Conservation (phyloP, 2,797 vertebrate genomes). For the Melanotaenia boesemani region DNA sequence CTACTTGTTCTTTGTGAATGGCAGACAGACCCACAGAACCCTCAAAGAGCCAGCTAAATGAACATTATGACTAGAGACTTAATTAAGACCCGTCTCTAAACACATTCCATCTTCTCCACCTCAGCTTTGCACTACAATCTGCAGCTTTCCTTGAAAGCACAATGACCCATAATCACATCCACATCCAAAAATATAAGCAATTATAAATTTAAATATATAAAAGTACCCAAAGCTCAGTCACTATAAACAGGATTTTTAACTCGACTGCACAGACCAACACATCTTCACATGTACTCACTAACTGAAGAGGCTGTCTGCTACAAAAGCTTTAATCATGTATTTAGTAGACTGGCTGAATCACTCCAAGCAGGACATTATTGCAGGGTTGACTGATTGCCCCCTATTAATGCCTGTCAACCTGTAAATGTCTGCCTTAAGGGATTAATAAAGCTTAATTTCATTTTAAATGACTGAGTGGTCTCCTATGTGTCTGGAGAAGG, state of each 20-base stretch:
- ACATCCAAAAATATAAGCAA: conserved; percentile 13
- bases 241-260: background rate
- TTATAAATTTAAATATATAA: conserved; percentile 3
- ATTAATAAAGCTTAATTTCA: conserved; percentile 78
- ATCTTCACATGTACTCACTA: background rate
- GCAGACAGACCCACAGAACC: conserved; percentile 13
- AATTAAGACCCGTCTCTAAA: conserved; percentile 47
- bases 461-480: conserved; percentile 65
- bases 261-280: background rate
- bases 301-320: conserved; percentile 10
- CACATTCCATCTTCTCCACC: conserved; percentile 27
- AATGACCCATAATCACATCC: conserved; percentile 35
- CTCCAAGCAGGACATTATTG: conserved; percentile 43
- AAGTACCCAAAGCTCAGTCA: conserved; percentile 16
- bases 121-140: conserved; percentile 1
- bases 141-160: conserved; percentile 27
- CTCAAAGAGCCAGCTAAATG: conserved; percentile 39
- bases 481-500: conserved; percentile 26
- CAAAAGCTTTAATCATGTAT: conserved; percentile 41
- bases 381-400: conserved; percentile 56
- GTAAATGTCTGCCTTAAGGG: conserved; percentile 55
- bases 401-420: conserved; percentile 61
- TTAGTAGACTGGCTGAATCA: conserved; percentile 49
- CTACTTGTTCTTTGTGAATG: conserved; percentile 53
- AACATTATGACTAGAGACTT: conserved; percentile 38